Conservation (phyloP, 2,113 vertebrate species). For the Halcyon malimbica region DNA sequence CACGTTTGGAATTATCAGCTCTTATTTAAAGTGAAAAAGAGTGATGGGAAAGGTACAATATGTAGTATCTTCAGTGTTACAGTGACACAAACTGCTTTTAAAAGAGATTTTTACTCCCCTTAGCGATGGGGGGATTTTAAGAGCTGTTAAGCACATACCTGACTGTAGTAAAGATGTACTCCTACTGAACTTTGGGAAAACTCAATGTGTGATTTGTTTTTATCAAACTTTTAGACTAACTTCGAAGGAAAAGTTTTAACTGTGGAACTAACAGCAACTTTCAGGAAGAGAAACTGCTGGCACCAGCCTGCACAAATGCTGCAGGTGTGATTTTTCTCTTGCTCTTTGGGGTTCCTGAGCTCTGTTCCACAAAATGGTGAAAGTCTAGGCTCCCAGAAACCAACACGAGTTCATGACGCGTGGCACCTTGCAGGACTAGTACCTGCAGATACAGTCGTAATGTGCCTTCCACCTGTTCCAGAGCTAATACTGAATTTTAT, state of each 20-base stretch:
- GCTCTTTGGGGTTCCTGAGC: background rate
- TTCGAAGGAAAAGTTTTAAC: background rate
- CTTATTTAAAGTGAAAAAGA: background rate
- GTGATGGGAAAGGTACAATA: background rate
- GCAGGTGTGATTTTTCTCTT: background rate
- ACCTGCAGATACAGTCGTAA: background rate
- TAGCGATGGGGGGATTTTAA: background rate
- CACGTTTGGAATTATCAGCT: background rate
- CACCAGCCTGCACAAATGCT: background rate
- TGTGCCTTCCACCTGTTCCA: background rate
- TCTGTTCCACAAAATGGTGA: background rate
- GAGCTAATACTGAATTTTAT: background rate
- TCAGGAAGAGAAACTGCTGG: background rate
- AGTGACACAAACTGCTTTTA: background rate
- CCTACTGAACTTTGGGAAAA: background rate
- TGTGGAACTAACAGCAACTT: background rate
- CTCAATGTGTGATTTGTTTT: background rate
- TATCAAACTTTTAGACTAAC: background rate
- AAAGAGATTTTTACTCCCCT: background rate
- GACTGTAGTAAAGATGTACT: background rate
- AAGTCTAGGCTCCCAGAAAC: background rate
- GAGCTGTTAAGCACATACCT: background rate
- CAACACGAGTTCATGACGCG: background rate
- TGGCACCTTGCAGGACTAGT: background rate
- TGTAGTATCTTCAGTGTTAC: background rate